phyloP scores from a whole-genome alignment of 2,113 vertebrate species.

The Paratilapia polleni region DNA sequence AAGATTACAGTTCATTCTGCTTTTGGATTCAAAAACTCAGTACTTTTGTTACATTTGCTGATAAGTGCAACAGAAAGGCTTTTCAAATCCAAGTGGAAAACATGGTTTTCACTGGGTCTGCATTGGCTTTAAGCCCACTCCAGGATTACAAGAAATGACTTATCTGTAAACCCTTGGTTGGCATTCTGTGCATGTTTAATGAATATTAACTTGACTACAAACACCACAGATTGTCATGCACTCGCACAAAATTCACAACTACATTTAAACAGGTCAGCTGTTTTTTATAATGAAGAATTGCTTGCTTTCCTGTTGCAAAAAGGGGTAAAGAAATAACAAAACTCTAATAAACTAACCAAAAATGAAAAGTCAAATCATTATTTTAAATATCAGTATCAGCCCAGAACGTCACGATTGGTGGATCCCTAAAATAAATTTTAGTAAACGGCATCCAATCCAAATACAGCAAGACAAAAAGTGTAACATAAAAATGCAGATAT shows the following conservation, averaged over 20 bases:
- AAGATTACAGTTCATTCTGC: background rate
- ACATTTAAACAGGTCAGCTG: background rate
- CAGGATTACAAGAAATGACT: background rate
- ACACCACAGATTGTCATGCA: background rate
- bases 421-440: background rate
- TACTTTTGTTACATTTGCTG: background rate
- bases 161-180: background rate
- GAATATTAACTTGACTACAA: conserved; percentile 17
- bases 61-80: background rate
- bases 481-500: background rate
- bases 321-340: background rate
- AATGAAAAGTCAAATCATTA: background rate
- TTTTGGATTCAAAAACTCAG: background rate
- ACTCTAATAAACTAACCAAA: background rate
- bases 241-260: background rate
- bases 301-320: background rate
- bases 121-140: background rate
- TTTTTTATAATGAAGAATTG: too few relatives aligned
- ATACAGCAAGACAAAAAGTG: background rate
- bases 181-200: background rate
- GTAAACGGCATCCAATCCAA: background rate
- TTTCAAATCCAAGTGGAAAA: background rate
- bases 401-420: background rate
- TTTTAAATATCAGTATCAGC: background rate
- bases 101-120: background rate